Percentiles rank a stretch among this genome's conserved stretches.
These are phyloP conservation scores for Deroplatys truncata DNA, from an alignment of 2,888 invertebrate species.

Conservation along the genomic window DNA sequence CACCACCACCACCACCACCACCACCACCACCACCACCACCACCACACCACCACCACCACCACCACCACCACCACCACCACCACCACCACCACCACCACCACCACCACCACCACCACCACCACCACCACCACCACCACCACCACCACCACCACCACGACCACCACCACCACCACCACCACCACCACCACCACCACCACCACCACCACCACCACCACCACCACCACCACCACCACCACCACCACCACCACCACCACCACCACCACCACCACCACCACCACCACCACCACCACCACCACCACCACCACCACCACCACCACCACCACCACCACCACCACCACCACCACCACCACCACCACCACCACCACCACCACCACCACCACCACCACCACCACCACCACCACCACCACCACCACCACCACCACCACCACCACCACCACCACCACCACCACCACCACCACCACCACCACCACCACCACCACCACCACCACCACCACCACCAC, in stretches of 20 bases:
- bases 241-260: constrained; percentile 6
- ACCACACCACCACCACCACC: too few relatives aligned
- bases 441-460: constrained; percentile 6
- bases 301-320: constrained; percentile 6
- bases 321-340: constrained; percentile 6
- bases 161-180: constrained; percentile 6
- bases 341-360: constrained; percentile 6
- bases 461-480: constrained; percentile 6
- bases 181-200: constrained; percentile 6
- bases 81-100: constrained; percentile 6
- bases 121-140: constrained; percentile 6
- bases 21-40: constrained; percentile 6
- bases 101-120: constrained; percentile 6
- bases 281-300: constrained; percentile 6
- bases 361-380: constrained; percentile 6
- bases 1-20: constrained; percentile 6
- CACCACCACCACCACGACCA: constrained; percentile 2
- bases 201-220: constrained; percentile 6
- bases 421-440: constrained; percentile 6
- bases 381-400: constrained; percentile 6
- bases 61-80: constrained; percentile 6
- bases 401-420: constrained; percentile 6
- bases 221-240: constrained; percentile 6
- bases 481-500: constrained; percentile 6
- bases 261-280: constrained; percentile 6